Percentiles rank a stretch among this genome's conserved stretches.
These are phyloP conservation scores for Elanoides forficatus DNA, from an alignment of 2,113 vertebrate species.

Conservation along the genomic window DNA sequence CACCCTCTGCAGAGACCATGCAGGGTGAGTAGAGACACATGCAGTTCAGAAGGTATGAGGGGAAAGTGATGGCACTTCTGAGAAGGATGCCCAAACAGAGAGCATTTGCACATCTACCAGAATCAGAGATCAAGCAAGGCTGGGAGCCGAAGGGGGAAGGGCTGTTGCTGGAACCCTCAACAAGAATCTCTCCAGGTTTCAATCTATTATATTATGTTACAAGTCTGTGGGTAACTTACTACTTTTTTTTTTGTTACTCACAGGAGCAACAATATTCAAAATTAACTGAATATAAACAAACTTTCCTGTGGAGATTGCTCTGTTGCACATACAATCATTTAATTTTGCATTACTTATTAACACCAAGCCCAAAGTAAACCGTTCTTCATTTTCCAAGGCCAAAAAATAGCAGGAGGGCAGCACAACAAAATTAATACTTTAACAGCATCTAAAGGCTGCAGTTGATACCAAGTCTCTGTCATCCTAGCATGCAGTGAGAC, in stretches of 20 bases:
- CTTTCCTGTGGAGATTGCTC: not conserved
- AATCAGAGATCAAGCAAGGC: not conserved
- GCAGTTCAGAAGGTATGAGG: not conserved
- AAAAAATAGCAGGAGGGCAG: not conserved
- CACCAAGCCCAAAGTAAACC: not conserved
- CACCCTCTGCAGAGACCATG: not conserved
- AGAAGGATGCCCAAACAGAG: not conserved
- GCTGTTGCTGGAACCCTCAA: not conserved
- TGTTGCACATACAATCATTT: not conserved
- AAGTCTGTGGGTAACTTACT: not conserved
- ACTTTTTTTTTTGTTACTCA: not conserved
- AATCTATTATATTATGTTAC: not conserved
- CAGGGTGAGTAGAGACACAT: not conserved
- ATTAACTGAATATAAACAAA: not conserved
- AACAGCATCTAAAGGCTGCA: not conserved
- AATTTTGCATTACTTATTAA: not conserved
- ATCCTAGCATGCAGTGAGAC: not conserved
- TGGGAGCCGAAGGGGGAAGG: not conserved
- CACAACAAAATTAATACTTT: not conserved
- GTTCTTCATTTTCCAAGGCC: not conserved
- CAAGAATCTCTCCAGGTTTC: not conserved
- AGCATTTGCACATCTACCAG: not conserved
- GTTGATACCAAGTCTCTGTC: not conserved
- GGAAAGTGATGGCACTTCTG: not conserved
- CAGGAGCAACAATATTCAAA: not conserved